phyloP scores from a whole-genome alignment of 2,888 invertebrate species.

The Fragum sueziense region DNA sequence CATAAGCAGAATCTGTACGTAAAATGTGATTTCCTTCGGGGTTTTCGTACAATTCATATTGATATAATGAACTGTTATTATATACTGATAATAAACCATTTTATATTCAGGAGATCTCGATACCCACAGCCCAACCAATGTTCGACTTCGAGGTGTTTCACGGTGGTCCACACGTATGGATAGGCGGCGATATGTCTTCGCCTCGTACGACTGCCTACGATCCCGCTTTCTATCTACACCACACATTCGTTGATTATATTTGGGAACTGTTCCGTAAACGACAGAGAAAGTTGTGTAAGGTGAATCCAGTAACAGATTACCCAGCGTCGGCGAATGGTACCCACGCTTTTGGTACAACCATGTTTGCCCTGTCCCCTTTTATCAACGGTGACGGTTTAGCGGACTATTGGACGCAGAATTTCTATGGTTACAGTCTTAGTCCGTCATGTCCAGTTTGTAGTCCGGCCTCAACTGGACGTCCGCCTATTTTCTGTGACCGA shows the following conservation, averaged over 20 bases:
- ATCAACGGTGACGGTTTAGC: slow-evolving; percentile 52
- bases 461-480: slow-evolving; percentile 20
- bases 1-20: no score
- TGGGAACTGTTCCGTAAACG: slow-evolving; percentile 62
- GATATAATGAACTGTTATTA: no score
- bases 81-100: no score
- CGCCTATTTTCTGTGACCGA: slow-evolving; percentile 41
- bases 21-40: no score
- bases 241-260: slow-evolving; percentile 68
- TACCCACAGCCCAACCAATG: slow-evolving; percentile 35
- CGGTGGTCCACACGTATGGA: slow-evolving; percentile 58
- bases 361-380: slow-evolving; percentile 51
- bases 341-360: slow-evolving; percentile 43
- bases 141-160: slow-evolving; percentile 63
- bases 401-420: slow-evolving; percentile 39
- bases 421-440: slow-evolving; percentile 51
- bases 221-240: slow-evolving; percentile 68
- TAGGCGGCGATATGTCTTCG: slow-evolving; percentile 63
- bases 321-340: slow-evolving; percentile 17
- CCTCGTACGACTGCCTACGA: slow-evolving; percentile 61
- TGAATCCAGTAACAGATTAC: slow-evolving; percentile 45
- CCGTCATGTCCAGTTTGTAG: slow-evolving; percentile 53
- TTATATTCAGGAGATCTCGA: slow-evolving; percentile 43
- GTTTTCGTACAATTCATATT: no score
- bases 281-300: slow-evolving; percentile 33